These are phyloP conservation scores for Atrina japonica DNA, from an alignment of 2,888 invertebrate species.

Conservation along the genomic window DNA sequence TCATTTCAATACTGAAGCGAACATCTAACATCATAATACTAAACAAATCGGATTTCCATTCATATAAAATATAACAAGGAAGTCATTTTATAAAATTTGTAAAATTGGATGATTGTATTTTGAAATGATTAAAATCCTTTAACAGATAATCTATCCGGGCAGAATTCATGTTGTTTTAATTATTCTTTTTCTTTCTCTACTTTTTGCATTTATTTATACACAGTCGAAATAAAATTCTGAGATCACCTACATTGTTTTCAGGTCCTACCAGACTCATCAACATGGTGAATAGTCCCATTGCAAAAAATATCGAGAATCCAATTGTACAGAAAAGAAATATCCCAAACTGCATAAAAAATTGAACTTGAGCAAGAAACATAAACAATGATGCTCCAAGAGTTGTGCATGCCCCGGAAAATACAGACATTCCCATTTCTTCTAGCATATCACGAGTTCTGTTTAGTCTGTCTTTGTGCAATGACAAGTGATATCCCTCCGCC, in stretches of 20 bases:
- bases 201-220: conserved; percentile 1
- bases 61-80: too few species aligned
- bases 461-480: conserved; percentile 51
- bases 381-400: conserved; percentile 73
- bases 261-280: conserved; percentile 69
- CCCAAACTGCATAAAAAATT: conserved; percentile 75
- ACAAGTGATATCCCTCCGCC: conserved; percentile 66
- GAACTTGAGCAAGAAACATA: conserved; percentile 70
- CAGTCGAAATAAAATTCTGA: conserved; percentile 13
- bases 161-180: too few species aligned
- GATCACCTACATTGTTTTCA: conserved; percentile 50
- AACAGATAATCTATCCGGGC: too few species aligned
- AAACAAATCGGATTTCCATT: too few species aligned
- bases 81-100: too few species aligned
- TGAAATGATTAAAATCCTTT: too few species aligned
- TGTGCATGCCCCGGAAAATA: conserved; percentile 73
- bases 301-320: conserved; percentile 69
- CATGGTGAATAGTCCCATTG: conserved; percentile 68
- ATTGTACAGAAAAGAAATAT: conserved; percentile 74
- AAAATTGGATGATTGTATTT: too few species aligned
- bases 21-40: too few species aligned
- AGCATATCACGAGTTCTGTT: conserved; percentile 63
- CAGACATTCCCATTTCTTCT: conserved; percentile 67
- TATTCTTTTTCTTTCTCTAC: too few species aligned
- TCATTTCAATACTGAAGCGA: too few species aligned